Conservation (phyloP, 2,113 vertebrate genomes). For the Scolopax mira region DNA sequence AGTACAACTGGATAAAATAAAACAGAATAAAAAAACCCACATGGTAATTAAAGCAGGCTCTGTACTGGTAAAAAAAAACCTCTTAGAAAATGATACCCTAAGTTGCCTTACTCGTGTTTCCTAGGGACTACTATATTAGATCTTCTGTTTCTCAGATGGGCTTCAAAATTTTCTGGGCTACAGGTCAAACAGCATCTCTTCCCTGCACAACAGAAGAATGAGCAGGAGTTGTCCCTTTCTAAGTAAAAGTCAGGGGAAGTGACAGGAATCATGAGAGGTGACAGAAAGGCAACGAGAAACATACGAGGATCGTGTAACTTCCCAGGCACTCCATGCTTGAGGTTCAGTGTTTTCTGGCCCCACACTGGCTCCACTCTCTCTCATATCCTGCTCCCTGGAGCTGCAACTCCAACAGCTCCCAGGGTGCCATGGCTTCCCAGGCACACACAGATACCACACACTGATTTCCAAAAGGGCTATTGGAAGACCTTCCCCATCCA, state of each 20-base stretch:
- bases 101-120: neutral
- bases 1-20: neutral
- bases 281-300: neutral
- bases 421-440: accelerated
- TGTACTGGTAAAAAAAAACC: neutral
- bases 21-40: neutral
- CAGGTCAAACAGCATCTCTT: neutral
- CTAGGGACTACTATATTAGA: neutral
- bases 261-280: neutral
- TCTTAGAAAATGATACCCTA: neutral
- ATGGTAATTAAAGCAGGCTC: neutral
- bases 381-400: neutral
- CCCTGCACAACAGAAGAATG: neutral
- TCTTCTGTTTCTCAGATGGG: neutral
- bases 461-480: neutral
- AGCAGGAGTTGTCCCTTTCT: neutral
- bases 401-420: neutral
- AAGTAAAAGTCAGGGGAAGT: neutral
- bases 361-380: accelerated
- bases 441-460: accelerated
- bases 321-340: accelerated
- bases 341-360: neutral
- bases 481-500: neutral
- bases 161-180: neutral
- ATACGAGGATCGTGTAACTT: neutral